Percentiles rank a stretch among this genome's conserved stretches.
Evolutionary conservation across 2,888 invertebrate species (phyloP).

Genomic region (Trisateles emortualis): DNA sequence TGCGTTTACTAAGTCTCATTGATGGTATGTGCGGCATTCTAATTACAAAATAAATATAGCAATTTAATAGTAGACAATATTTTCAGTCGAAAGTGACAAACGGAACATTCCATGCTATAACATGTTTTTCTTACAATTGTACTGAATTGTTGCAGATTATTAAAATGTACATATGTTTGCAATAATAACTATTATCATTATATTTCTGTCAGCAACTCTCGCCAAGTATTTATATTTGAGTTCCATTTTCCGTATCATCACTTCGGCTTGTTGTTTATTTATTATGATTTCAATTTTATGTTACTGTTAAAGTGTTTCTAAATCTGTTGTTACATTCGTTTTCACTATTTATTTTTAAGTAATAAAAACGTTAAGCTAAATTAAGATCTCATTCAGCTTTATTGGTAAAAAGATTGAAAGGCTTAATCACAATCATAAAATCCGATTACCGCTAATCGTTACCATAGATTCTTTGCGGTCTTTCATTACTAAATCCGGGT

Average conservation of each 20-base stretch:
- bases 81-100: no score
- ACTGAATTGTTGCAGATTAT: no score
- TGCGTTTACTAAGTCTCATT: no score
- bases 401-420: neutral
- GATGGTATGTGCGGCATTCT: no score
- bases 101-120: no score
- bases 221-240: neutral
- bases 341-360: neutral
- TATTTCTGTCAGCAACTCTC: neutral
- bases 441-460: conserved; percentile 9
- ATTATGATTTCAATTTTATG: neutral
- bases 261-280: neutral
- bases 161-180: no score
- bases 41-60: no score
- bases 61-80: no score
- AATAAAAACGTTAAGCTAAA: neutral
- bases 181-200: neutral
- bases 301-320: neutral
- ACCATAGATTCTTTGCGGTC: conserved; percentile 19
- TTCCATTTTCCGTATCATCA: neutral
- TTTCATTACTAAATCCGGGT: conserved; percentile 35
- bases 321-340: neutral
- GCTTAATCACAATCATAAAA: conserved; percentile 6
- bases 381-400: neutral
- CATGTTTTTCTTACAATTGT: no score